Evolutionary conservation across 2,888 invertebrate species (phyloP).

Genomic region (Neocrepidodera transversa): DNA sequence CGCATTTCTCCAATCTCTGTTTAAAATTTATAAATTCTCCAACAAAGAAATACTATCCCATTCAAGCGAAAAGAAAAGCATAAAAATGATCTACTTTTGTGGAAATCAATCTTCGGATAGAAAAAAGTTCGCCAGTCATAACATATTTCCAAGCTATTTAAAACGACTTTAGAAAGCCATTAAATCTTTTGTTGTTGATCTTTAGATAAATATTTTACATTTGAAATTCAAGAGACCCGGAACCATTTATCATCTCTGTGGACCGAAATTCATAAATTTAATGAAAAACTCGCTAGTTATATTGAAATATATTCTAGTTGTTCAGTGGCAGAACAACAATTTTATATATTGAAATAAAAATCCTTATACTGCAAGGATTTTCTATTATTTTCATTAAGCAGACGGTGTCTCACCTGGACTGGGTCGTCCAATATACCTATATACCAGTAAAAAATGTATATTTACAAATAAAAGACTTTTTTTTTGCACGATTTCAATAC

Average conservation of each 20-base stretch:
- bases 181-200: slow-evolving; percentile 42
- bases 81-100: slow-evolving; percentile 25
- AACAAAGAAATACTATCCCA: background rate
- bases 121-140: slow-evolving; percentile 30
- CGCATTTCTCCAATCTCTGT: too few species aligned
- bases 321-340: background rate
- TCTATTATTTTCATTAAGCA: too few species aligned
- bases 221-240: slow-evolving; percentile 36
- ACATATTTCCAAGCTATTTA: slow-evolving; percentile 35
- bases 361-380: too few species aligned
- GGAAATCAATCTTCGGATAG: slow-evolving; percentile 19
- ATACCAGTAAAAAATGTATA: too few species aligned
- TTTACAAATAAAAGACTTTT: too few species aligned
- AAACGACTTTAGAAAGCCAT: slow-evolving; percentile 43
- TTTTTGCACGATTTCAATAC: too few species aligned
- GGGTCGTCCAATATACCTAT: too few species aligned
- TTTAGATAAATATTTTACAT: slow-evolving; percentile 40
- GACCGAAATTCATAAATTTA: slow-evolving; percentile 40
- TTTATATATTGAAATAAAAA: too few species aligned
- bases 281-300: background rate
- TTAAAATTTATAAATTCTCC: background rate
- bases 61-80: background rate
- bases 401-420: too few species aligned
- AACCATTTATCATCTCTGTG: slow-evolving; percentile 41
- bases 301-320: background rate